A percentile compares a stretch with the other conserved stretches of the same genome.
Evolutionary conservation across 2,888 invertebrate species (phyloP).

Genomic region (Acanthoscelides obtectus): DNA sequence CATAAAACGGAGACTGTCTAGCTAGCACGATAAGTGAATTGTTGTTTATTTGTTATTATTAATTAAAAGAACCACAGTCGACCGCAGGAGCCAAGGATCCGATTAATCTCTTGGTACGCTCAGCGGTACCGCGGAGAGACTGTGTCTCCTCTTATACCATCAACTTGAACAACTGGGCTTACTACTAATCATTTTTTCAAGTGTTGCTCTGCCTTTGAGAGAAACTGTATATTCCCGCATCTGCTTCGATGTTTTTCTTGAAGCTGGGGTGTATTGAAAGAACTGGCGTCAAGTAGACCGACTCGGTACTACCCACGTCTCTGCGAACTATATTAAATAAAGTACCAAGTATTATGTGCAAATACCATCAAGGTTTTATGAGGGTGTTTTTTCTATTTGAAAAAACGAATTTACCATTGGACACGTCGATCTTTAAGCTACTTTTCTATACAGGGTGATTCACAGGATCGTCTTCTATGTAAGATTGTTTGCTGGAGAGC

Average conservation of each 20-base stretch:
- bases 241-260: neutral
- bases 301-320: too few species aligned
- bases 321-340: too few species aligned
- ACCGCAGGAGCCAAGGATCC: slow-evolving; percentile 3
- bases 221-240: neutral
- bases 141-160: slow-evolving; percentile 3
- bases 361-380: too few species aligned
- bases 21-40: slow-evolving; percentile 21
- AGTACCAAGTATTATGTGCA: too few species aligned
- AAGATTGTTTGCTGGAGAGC: too few species aligned
- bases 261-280: neutral
- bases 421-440: too few species aligned
- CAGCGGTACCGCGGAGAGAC: neutral
- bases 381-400: too few species aligned
- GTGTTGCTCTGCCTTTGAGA: neutral
- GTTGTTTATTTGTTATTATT: slow-evolving; percentile 30
- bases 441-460: too few species aligned
- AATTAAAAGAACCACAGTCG: slow-evolving; percentile 9
- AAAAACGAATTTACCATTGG: too few species aligned
- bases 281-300: neutral
- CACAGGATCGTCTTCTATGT: too few species aligned
- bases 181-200: slow-evolving; percentile 7
- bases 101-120: slow-evolving; percentile 6
- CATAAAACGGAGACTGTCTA: slow-evolving; percentile 16
- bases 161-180: slow-evolving; percentile 6